phyloP scores from a whole-genome alignment of 2,888 invertebrate genomes.

The Phyto melanocephala region DNA sequence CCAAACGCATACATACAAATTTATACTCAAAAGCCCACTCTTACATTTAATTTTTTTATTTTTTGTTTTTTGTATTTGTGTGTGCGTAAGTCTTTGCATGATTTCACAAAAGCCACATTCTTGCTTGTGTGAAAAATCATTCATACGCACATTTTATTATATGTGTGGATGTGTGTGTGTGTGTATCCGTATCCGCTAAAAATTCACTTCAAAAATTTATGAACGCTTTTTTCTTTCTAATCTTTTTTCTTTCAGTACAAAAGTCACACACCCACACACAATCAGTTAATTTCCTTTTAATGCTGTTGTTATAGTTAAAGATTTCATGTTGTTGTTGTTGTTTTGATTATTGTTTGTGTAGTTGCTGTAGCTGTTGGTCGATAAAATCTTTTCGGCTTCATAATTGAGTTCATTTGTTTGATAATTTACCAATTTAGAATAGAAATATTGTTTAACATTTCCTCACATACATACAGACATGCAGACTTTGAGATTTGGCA shows the following conservation, averaged over 20 bases:
- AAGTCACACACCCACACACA: constrained; percentile 48
- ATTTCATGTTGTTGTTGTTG: background rate
- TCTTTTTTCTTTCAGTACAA: background rate
- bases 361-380: background rate
- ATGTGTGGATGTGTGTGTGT: background rate
- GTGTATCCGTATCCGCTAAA: constrained; percentile 33
- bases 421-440: constrained; percentile 30
- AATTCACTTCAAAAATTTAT: constrained; percentile 2
- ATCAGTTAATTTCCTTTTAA: constrained; percentile 34
- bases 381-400: constrained; percentile 18
- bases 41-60: too few species aligned
- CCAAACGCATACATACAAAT: background rate
- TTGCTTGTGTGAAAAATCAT: background rate
- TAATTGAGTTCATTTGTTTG: constrained; percentile 57
- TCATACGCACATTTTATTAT: background rate
- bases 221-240: background rate
- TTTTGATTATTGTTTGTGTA: background rate
- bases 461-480: background rate
- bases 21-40: background rate
- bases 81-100: constrained; percentile 26
- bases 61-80: background rate
- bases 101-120: background rate
- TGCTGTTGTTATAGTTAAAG: too few species aligned
- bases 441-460: background rate
- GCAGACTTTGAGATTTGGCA: background rate